Evolutionary conservation across 1,140 invertebrate species (phyloP).

Genomic region (Zaprionus taronus): DNA sequence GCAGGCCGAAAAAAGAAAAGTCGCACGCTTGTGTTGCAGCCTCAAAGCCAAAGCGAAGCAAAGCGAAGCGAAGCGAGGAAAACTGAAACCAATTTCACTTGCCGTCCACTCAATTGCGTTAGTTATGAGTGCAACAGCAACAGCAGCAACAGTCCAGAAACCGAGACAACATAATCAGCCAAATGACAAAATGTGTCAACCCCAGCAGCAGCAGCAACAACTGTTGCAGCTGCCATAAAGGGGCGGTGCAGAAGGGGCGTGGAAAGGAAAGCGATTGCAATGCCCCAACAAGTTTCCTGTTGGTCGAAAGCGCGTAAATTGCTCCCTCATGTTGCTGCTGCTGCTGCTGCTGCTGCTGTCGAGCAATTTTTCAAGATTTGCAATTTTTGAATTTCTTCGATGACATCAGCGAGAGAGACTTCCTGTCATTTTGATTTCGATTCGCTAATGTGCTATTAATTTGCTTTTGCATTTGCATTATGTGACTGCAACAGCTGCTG

Average conservation of each 20-base stretch:
- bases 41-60: background rate
- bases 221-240: constrained; percentile 8
- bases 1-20: constrained; percentile 59
- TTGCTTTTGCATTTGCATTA: constrained; percentile 65
- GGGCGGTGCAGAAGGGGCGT: background rate
- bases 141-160: constrained; percentile 11
- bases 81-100: constrained; percentile 74
- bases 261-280: constrained; percentile 31
- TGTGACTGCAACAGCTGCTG: constrained; percentile 43
- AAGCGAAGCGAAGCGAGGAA: constrained; percentile 12
- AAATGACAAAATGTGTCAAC: constrained; percentile 76
- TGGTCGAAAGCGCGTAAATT: constrained; percentile 68
- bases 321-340: constrained; percentile 24
- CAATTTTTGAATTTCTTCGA: constrained; percentile 72
- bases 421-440: constrained; percentile 67
- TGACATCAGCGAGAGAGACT: constrained; percentile 60
- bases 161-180: constrained; percentile 71
- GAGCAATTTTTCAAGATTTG: constrained; percentile 72
- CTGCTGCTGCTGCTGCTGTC: constrained; percentile 30
- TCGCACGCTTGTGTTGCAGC: constrained; percentile 61
- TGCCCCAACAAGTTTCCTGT: constrained; percentile 60
- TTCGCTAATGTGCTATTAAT: constrained; percentile 63
- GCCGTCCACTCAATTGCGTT: constrained; percentile 56
- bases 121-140: constrained; percentile 58
- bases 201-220: constrained; percentile 16